Base-by-base conservation (phyloP, 2,797 vertebrate species). In the Apogon talboti region DNA sequence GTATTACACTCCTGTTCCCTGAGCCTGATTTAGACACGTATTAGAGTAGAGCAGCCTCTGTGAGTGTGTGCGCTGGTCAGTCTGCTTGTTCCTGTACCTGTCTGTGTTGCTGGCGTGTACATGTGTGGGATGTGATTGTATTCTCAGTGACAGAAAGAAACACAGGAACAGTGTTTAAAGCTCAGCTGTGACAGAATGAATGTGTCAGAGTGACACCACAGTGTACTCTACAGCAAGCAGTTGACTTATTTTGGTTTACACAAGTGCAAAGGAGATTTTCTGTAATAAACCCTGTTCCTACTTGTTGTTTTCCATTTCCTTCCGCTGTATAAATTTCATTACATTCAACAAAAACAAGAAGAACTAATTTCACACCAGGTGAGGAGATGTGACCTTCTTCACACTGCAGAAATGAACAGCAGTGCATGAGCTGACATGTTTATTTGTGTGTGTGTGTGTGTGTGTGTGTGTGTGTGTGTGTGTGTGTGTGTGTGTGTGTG, bases 111-210 rank as follows among this genome's bases (percentile, higher is more conserved):
- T 66, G 65, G 76, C 71, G 69, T 64, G 79, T 66, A 82, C 55
- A 70, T 80, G 83, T 77, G 81, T 82, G 70, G 76, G 82, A 78
- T 80, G 67, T 63, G 60, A 55, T 76, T 83, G 71, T 68, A 69
- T 73, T 81, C 60, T 73, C 44, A 56, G 54, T 44, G 77, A 62
- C 50, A 37, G 46, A 59, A 21, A 74, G 61, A 48, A 46, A 78
- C 62, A 60, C 56, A 54, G 42, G 42, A 73, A 53, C 4, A 47
- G 49, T 78, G 69, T 74, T 83, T 68, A 83, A 76, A 74, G 74
- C 76, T 79, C 78, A 73, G 73, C 56, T 41, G 59, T 85, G 79
- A 85, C 79, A 84, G 38, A 64, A 70, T 63, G 76, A 78, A 81
- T 74, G 63, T 84, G 85, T 81, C 79, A 83, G 48, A 80, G 67